phyloP scores from a whole-genome alignment of 2,888 invertebrate species.

The Caenorhabditis wallacei region DNA sequence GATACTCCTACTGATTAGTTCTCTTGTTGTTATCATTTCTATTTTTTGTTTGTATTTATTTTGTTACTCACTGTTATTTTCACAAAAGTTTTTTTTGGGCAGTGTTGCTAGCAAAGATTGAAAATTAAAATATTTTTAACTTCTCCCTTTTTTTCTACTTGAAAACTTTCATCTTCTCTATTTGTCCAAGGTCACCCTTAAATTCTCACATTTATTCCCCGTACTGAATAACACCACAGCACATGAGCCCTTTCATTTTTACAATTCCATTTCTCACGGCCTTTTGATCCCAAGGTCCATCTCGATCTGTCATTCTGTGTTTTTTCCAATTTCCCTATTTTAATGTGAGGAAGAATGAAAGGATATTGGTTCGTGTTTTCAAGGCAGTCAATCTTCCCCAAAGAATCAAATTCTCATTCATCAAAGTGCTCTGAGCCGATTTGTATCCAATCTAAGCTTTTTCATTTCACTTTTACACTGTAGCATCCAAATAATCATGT shows the following conservation, averaged over 20 bases:
- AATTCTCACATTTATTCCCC: conserved; percentile 8
- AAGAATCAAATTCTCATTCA: neutral
- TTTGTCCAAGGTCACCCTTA: conserved; percentile 9
- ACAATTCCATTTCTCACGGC: neutral
- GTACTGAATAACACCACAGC: neutral
- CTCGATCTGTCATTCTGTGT: neutral
- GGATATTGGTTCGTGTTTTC: neutral
- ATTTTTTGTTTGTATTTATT: neutral
- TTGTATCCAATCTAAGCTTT: no score
- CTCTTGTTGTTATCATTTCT: neutral
- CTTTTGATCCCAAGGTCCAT: neutral
- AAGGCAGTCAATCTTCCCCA: conserved; percentile 2
- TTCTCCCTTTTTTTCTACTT: neutral
- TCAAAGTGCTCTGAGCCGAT: neutral
- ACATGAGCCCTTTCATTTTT: neutral
- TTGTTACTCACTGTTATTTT: neutral
- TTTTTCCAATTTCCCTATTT: neutral
- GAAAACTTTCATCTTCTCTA: neutral
- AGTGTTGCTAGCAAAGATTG: no score
- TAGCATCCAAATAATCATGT: conserved; percentile 47
- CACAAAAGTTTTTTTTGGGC: neutral
- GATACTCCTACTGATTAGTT: conserved; percentile 20
- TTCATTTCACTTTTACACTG: neutral
- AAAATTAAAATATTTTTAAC: neutral
- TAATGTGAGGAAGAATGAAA: conserved; percentile 1